Percentiles rank a stretch among this genome's conserved stretches.
Evolutionary conservation across 2,888 invertebrate species (phyloP).

Genomic region (Drosophila cognata): DNA sequence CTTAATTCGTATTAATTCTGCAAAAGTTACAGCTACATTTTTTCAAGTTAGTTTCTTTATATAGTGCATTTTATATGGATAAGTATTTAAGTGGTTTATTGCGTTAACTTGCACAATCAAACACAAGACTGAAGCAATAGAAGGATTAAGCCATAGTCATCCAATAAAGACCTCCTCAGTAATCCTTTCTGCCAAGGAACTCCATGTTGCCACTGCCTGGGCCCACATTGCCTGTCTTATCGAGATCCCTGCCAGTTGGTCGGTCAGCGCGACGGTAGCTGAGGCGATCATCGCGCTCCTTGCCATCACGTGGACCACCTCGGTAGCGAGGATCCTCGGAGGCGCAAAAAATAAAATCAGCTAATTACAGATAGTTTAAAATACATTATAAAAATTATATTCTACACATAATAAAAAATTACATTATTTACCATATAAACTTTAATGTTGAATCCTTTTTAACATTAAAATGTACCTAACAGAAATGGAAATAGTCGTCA

Average conservation of each 20-base stretch:
- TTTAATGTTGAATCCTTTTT: background rate
- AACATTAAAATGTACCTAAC: background rate
- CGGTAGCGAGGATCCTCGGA: constrained; percentile 22
- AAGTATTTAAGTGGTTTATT: constrained; percentile 1
- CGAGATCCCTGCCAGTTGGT: background rate
- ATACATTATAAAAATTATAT: background rate
- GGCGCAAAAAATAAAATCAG: constrained; percentile 3
- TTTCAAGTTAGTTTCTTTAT: background rate
- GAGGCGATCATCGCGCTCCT: constrained; percentile 44
- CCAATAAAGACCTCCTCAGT: background rate
- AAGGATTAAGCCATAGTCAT: background rate
- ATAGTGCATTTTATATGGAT: background rate
- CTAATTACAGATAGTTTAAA: background rate
- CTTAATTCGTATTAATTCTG: background rate
- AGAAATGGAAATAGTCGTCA: constrained; percentile 1
- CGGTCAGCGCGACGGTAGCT: constrained; percentile 38
- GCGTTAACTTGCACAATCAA: background rate
- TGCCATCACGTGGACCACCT: constrained; percentile 28
- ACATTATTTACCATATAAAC: background rate
- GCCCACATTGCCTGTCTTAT: constrained; percentile 38
- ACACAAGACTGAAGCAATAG: background rate
- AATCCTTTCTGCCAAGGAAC: constrained; percentile 17
- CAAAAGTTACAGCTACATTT: background rate
- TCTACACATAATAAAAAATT: background rate
- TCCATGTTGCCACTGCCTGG: constrained; percentile 35